Percentiles rank a stretch among this genome's conserved stretches.
These are phyloP conservation scores for Danio tinwini DNA, from an alignment of 2,797 vertebrate genomes.

Conservation along the genomic window DNA sequence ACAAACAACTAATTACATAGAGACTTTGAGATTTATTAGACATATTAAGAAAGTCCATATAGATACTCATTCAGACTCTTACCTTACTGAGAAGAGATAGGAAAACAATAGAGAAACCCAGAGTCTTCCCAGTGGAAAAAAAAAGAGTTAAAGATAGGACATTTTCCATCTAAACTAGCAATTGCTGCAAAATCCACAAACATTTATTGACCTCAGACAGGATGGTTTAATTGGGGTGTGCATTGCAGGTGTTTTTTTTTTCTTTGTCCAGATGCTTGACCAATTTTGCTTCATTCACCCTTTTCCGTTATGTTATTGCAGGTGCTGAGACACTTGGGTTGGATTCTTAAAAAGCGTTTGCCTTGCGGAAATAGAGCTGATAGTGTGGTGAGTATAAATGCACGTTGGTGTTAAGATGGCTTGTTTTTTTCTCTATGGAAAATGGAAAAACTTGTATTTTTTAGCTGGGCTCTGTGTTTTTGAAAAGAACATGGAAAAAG, in stretches of 20 bases:
- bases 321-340: constrained; percentile 62
- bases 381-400: constrained; percentile 63
- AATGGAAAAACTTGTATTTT: neutral
- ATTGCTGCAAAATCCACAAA: neutral
- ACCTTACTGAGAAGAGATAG: neutral
- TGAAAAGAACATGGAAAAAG: constrained; percentile 17
- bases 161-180: constrained; percentile 19
- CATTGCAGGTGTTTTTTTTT: constrained; percentile 2
- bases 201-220: constrained; percentile 14
- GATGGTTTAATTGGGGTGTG: constrained; percentile 1
- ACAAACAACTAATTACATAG: neutral
- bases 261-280: constrained; percentile 32
- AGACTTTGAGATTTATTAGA: neutral
- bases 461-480: constrained; percentile 16
- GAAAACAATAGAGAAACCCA: neutral
- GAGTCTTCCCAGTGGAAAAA: neutral
- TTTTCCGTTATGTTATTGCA: constrained; percentile 55
- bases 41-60: neutral
- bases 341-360: constrained; percentile 58
- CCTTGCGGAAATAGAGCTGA: constrained; percentile 61
- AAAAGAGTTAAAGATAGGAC: neutral
- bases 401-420: constrained; percentile 23
- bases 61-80: neutral
- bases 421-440: constrained; percentile 11
- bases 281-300: constrained; percentile 40